Evolutionary conservation across 2,113 vertebrate species (phyloP).

Genomic region (Nothobranchius furzeri): DNA sequence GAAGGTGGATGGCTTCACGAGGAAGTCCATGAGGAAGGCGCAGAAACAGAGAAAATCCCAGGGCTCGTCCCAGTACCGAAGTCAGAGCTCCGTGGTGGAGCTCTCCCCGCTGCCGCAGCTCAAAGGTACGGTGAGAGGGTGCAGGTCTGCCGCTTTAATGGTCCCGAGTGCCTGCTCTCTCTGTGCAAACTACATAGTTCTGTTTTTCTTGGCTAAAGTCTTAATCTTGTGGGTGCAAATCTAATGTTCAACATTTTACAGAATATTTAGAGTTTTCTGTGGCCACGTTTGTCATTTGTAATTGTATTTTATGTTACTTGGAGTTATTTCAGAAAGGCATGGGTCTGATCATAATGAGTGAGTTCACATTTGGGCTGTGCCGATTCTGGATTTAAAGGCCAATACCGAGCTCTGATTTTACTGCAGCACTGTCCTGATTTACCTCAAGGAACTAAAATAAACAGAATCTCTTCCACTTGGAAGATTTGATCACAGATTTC

Average conservation of each 20-base stretch:
- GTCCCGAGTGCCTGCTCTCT: too few species aligned
- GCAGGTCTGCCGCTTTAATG: not conserved
- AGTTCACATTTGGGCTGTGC: too few species aligned
- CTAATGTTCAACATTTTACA: not conserved
- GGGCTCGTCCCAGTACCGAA: constrained; percentile 95
- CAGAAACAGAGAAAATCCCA: constrained; percentile 92
- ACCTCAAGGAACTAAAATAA: too few species aligned
- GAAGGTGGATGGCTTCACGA: constrained; percentile 98
- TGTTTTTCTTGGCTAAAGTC: too few species aligned
- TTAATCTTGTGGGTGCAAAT: too few species aligned
- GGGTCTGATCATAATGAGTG: too few species aligned
- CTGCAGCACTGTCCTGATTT: too few species aligned
- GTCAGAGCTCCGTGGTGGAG: constrained; percentile 85
- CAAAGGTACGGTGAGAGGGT: constrained; percentile 82
- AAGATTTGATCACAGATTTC: too few species aligned
- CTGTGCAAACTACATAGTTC: too few species aligned
- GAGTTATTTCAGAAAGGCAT: not conserved
- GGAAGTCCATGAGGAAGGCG: constrained; percentile 96
- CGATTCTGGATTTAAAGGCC: too few species aligned
- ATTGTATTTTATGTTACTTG: not conserved
- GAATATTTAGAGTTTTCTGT: not conserved
- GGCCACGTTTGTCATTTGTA: not conserved
- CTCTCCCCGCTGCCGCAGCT: constrained; percentile 92
- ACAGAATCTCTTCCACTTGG: too few species aligned
- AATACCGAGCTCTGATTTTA: too few species aligned